These are phyloP conservation scores for Notamacropus eugenii DNA, from an alignment of 2,797 vertebrate genomes.

Conservation along the genomic window DNA sequence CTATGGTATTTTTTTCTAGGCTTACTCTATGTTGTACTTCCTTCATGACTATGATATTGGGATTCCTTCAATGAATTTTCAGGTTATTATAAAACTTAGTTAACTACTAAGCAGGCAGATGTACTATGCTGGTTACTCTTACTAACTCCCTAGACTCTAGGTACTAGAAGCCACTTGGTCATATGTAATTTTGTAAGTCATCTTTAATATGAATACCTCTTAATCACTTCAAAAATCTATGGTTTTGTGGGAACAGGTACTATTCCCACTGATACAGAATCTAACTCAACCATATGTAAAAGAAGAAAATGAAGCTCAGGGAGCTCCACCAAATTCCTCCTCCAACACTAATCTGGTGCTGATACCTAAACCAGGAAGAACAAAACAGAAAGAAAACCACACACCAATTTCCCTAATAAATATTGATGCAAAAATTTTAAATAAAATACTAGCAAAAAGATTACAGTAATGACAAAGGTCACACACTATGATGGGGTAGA, in stretches of 20 bases:
- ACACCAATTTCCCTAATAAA: no score
- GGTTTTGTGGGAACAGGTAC: not conserved
- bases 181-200: not conserved
- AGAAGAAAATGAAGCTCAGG: not conserved
- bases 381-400: not conserved
- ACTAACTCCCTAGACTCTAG: not conserved
- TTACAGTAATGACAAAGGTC: no score
- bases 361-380: not conserved
- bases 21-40: not conserved
- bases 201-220: not conserved
- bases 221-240: not conserved
- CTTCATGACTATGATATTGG: not conserved
- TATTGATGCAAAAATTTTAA: no score
- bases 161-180: not conserved
- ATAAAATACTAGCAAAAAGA: no score
- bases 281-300: not conserved
- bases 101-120: not conserved
- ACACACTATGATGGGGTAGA: no score
- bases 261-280: not conserved
- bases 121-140: not conserved
- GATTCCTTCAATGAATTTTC: not conserved
- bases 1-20: not conserved
- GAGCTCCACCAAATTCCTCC: not conserved
- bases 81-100: not conserved
- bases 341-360: not conserved